These are phyloP conservation scores for Harpagoxenus sublaevis DNA, from an alignment of 2,888 invertebrate species.

Conservation along the genomic window DNA sequence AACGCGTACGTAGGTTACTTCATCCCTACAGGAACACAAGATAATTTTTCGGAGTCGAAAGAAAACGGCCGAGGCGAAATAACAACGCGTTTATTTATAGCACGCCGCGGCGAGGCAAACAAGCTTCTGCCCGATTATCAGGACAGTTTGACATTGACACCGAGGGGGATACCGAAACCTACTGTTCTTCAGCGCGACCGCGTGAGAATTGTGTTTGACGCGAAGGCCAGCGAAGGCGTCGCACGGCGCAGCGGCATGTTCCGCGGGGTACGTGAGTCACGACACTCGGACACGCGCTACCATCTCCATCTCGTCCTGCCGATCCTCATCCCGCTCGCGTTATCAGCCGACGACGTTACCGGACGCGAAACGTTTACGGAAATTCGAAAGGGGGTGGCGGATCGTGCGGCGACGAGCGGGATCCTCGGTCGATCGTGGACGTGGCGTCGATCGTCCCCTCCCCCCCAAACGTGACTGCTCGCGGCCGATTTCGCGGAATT, in stretches of 20 bases:
- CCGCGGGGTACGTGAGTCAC: not conserved
- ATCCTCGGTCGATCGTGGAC: not conserved
- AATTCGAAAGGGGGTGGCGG: not conserved
- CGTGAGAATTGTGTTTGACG: not conserved
- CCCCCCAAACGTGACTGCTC: no score
- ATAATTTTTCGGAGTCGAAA: not conserved
- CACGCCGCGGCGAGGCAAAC: constrained; percentile 27
- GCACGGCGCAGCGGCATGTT: not conserved
- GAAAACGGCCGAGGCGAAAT: not conserved
- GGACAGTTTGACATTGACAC: constrained; percentile 72
- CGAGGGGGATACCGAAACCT: constrained; percentile 38
- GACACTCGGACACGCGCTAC: not conserved
- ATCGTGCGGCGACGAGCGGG: not conserved
- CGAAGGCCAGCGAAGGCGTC: not conserved
- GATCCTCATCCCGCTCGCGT: not conserved
- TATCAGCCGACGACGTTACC: not conserved
- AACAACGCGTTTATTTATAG: constrained; percentile 21
- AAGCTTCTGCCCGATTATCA: constrained; percentile 59
- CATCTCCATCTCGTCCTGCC: not conserved
- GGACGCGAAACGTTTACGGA: not conserved
- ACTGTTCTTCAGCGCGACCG: constrained; percentile 33
- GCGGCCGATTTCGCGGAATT: no score
- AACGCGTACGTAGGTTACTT: not conserved
- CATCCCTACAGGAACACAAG: not conserved
- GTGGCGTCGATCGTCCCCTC: not conserved